Conservation (phyloP, 2,888 invertebrate genomes). For the Pseudococcus viburni region DNA sequence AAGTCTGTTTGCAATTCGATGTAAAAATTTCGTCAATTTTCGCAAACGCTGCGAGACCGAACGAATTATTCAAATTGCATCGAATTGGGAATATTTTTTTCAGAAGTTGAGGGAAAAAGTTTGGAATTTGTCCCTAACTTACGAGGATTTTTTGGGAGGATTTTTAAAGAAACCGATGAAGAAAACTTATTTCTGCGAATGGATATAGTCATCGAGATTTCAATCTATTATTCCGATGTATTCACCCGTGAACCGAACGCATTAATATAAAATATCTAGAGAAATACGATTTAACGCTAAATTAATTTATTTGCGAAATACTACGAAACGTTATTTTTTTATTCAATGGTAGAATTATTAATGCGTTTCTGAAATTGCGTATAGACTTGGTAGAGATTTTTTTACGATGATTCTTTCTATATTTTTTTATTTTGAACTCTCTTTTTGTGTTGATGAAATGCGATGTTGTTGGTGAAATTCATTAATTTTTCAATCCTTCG, state of each 20-base stretch:
- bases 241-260: conserved; percentile 48
- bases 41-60: not conserved
- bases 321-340: conserved; percentile 34
- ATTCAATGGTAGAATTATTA: conserved; percentile 18
- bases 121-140: not conserved
- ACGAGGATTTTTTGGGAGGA: not conserved
- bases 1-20: not conserved
- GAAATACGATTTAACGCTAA: conserved; percentile 56
- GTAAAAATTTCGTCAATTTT: conserved; percentile 15
- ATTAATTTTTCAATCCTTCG: not conserved
- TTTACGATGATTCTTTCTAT: not conserved
- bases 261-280: conserved; percentile 54
- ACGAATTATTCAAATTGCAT: not conserved
- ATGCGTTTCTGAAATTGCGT: conserved; percentile 40
- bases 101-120: not conserved
- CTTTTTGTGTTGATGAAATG: conserved; percentile 6
- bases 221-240: conserved; percentile 36
- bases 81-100: too few species aligned
- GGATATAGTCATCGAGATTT: not conserved
- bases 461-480: not conserved
- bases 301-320: conserved; percentile 52
- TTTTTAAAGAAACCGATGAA: not conserved
- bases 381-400: not conserved
- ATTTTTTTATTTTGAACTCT: not conserved
- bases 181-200: not conserved